Evolutionary conservation across 2,797 vertebrate species (phyloP), one percentile per base, ranked within the genome.

Genomic region (Scolopax bukidnonensis): DNA sequence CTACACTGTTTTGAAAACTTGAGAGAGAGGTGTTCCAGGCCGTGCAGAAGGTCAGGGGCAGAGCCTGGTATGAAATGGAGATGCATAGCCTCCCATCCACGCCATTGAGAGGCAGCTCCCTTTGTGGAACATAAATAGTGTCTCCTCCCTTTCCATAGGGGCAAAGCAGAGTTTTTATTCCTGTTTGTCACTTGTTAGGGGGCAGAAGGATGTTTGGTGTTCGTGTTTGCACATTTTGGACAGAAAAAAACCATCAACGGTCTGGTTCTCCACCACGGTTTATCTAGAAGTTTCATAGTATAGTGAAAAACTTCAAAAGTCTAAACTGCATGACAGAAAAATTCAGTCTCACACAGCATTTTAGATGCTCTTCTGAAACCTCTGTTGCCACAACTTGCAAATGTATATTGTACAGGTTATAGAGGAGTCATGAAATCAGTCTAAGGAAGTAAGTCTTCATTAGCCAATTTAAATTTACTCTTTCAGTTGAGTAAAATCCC

Each of bases 201-300:
- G 3, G 3, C 8, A 67, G 36, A 9, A 4, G 6, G 7, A 11
- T 28, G 1, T 75, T 23, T 69, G 13, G 5, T 50, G 23, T 40
- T 80, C n/a, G 15, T 25, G 21, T 69, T 84, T 87, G 10, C 45
- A 69, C 1, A 5, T 47, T 89, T 80, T 70, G 12, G 51, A 47
- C 21, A 1, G 4, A 4, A 15, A 15, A 4, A 11, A 36, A 14
- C 23, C 10, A 33, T 19, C 0, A 43, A 17, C 1, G 1, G 10
- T 30, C 9, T 41, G 13, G 1, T 60, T 76, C 41, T 84, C 27
- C 10, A 4, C 21, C 1, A 1, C 1, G 4, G 21, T 69, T 73
- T 76, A 47, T 89, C 30, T 54, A 10, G 5, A 20, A 67, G 11
- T 24, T 63, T 84, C 2, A 2, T 5, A 45, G 25, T 28, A 38